Evolutionary conservation across 1,140 invertebrate species (phyloP).

Genomic region (Bacillus rossius): DNA sequence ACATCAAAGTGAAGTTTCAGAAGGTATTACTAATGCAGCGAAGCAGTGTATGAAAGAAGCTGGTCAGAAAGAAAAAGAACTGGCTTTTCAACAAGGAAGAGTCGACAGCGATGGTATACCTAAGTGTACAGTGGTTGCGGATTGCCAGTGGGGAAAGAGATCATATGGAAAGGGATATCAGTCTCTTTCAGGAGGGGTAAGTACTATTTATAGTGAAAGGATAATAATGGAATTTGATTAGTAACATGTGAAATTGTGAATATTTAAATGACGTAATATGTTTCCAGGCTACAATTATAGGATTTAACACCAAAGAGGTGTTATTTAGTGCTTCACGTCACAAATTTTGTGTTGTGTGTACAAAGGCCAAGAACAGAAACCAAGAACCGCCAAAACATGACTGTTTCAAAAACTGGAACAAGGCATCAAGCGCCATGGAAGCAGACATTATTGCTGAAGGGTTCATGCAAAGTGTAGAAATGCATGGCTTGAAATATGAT

Average conservation of each 20-base stretch:
- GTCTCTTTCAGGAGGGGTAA: conserved; percentile 11
- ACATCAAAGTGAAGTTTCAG: not conserved
- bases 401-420: conserved; percentile 7
- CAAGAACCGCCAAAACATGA: not conserved
- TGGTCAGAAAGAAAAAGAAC: conserved; percentile 1
- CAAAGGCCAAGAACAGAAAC: not conserved
- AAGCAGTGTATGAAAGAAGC: conserved; percentile 5
- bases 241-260: not conserved
- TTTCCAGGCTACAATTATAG: not conserved
- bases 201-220: not conserved
- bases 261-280: not conserved
- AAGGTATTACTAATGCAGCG: not conserved
- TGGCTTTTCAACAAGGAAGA: conserved; percentile 1
- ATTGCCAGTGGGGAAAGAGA: conserved; percentile 4
- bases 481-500: conserved; percentile 3
- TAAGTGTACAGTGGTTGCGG: not conserved
- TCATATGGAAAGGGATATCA: conserved; percentile 7
- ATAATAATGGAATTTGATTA: not conserved
- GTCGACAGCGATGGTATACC: conserved; percentile 6
- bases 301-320: not conserved
- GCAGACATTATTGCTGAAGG: not conserved
- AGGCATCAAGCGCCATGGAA: conserved; percentile 6
- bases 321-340: not conserved
- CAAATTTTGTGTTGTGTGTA: not conserved
- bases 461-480: not conserved